Base-by-base conservation (phyloP, 2,797 vertebrate species). In the Cichlasoma orientale region DNA sequence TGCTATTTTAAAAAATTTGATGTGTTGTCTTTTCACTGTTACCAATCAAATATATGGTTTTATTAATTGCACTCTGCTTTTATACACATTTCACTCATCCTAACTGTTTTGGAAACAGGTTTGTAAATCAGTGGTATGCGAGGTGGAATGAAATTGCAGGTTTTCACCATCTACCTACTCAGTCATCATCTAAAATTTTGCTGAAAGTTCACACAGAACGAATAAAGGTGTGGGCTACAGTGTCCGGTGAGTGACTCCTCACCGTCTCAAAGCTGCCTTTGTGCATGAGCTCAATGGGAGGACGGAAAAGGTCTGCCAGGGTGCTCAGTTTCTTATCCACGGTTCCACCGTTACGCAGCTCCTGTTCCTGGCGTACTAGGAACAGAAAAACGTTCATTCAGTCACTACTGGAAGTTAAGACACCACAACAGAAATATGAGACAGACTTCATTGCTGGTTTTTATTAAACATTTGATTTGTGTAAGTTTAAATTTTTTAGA, bases 261-360 rank as follows among this genome's bases (percentile, higher is more conserved):
- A 99, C 98, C 84, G 98, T 99, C 95, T 99, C 98, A 95, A 99
- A 99, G 95, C 98, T 99, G 92, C 98, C 98, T 95, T 99, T 99
- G 95, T 99, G 98, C 98, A 99, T 99, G 90, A 99, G 96, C 89
- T 99, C 98, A 85, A 99, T 99, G 77, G 98, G 98, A 75, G 98
- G 98, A 81, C 98, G 96, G 94, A 99, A 99, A 52, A 99, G 97
- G 92, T 99, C 98, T 72, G 98, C 98, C 90, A 99, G 93, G 6
- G 98, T 99, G 79, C 98, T 99, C 73, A 99, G 96, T 93, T 99
- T 99, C 95, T 99, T 99, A 94, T 99, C 98, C 92, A 98, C 97
- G 0, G 97, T 96, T 8, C 97, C 98, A 88, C 98, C 98, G 7
- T 99, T 99, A 77, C 98, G 96, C 84, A 99, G 95, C 93, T 99